Base-by-base conservation (phyloP, 2,888 invertebrate genomes). In the Drosophila incognita region DNA sequence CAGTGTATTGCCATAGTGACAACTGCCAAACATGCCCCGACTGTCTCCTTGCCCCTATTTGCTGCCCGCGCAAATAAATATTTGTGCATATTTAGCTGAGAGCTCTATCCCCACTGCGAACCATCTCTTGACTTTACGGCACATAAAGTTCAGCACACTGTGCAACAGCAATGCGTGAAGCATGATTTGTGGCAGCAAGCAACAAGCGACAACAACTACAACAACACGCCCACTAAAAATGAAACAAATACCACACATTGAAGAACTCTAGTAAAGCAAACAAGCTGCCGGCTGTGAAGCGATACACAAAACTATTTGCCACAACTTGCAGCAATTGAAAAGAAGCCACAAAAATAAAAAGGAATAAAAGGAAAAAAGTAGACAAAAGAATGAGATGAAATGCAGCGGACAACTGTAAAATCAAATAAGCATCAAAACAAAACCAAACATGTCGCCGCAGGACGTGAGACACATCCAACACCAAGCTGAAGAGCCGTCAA, bases 401-500 rank as follows among this genome's bases (percentile, higher is more conserved):
- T 61, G 69, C 74, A 82, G 62, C 70, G 75, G 76, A 74, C 75
- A 81, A 70, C 57, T 67, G 83, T 69, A 79, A 77, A 88, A 85
- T 85, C 84, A 85, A 85, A 87, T 85, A 85, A 87, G 88, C 84
- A 85, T 81, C 84, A 79, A 85, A 87, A 84, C 66, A 82, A 75
- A 74, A 68, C 74, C 67, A 83, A 75, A 79, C 42, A 70, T 57
- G 74, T 71, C 71, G 81, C 81, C 81, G 64, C 83, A 79, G 82
- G 68, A 81, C 71, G 59, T 59, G 65, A 29, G 35, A 18, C 21
- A 46, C 46, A 15, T 15, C 21, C 46, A 46, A 15, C 46, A 24
- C 24, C 46, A 24, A 46, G 4, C 49, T 36, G 24, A 35, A 35
- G 13, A 69, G 51, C 36, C 56, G 38, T 61, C 54, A 38, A 21